Evolutionary conservation across 2,797 vertebrate genomes (phyloP).

Genomic region (Poecilia gillii): DNA sequence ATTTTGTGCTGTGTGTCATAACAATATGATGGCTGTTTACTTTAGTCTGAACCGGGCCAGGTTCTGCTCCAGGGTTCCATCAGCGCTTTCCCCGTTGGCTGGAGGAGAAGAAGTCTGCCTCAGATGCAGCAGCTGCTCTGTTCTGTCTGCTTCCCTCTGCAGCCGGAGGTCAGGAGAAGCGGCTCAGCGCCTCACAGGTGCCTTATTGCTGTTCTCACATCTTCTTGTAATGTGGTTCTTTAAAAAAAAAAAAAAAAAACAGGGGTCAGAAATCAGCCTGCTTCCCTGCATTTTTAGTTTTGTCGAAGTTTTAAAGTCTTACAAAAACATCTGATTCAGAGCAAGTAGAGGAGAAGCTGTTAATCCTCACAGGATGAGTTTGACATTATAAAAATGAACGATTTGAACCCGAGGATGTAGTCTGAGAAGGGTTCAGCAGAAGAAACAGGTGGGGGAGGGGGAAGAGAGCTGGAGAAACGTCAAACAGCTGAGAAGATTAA

Average conservation of each 20-base stretch:
- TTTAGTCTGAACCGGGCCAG: background rate
- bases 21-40: background rate
- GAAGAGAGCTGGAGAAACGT: background rate
- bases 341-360: background rate
- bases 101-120: background rate
- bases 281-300: background rate
- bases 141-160: background rate
- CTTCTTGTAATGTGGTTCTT: background rate
- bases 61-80: background rate
- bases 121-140: background rate
- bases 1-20: background rate
- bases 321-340: background rate
- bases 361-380: background rate
- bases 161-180: background rate
- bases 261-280: background rate
- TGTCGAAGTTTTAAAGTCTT: background rate
- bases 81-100: background rate
- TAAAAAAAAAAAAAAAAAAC: background rate
- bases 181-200: too few relatives aligned
- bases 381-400: background rate
- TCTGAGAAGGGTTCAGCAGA: background rate
- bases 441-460: background rate
- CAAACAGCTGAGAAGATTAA: background rate
- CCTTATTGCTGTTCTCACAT: background rate
- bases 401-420: background rate